These are phyloP conservation scores for Taxidea taxus DNA, from an alignment of 2,113 vertebrate genomes.

Conservation along the genomic window DNA sequence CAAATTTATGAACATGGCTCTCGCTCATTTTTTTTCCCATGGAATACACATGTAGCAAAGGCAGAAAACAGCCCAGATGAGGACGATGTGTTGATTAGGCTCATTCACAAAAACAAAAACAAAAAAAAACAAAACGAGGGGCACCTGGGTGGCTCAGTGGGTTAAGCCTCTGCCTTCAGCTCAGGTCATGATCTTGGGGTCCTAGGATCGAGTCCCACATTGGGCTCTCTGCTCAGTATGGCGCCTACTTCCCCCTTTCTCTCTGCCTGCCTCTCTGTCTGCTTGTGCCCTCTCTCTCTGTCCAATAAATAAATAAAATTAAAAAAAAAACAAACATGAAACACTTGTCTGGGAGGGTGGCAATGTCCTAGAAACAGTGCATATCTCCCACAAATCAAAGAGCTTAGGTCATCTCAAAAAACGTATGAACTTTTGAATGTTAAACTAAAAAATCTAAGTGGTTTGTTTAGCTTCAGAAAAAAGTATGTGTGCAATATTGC, in stretches of 20 bases:
- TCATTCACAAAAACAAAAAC: neutral
- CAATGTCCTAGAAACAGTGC: neutral
- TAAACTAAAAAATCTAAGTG: neutral
- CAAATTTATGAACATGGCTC: neutral
- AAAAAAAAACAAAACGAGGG: no score
- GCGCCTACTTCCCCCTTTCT: no score
- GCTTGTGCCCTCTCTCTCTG: no score
- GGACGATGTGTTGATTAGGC: neutral
- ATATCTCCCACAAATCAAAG: neutral
- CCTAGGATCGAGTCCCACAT: no score
- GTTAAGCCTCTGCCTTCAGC: no score
- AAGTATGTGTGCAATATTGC: neutral
- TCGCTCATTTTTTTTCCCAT: neutral
- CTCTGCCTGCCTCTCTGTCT: no score
- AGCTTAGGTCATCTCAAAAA: neutral
- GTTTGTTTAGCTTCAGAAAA: neutral
- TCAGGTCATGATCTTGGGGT: no score
- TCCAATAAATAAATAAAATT: no score
- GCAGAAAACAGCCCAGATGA: neutral
- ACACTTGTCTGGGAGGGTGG: neutral
- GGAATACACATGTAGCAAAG: neutral
- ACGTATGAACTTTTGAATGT: neutral
- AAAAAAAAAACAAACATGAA: no score
- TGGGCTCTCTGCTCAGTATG: no score
- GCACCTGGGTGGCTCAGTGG: no score